Evolutionary conservation across 2,797 vertebrate genomes (phyloP), one percentile per base, ranked within the genome.

Genomic region (Urocyon cinereoargenteus): DNA sequence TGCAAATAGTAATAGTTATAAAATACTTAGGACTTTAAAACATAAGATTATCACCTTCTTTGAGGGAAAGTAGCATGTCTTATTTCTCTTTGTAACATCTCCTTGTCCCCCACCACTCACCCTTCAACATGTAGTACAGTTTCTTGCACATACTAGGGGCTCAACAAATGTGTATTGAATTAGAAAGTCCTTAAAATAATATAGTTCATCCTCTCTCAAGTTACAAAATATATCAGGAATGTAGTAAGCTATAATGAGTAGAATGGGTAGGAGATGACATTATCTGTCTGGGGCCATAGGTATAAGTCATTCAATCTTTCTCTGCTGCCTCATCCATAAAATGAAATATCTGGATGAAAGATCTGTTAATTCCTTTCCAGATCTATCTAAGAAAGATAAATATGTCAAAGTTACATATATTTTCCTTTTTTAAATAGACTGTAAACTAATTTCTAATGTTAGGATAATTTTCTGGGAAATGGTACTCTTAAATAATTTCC

Each of bases 221-320:
- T 82, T 78, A 91, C 8, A 90, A 97, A 94, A 83, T 21, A 92
- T 11, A 73, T 1, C 34, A 79, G 82, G 83, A 94, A 94, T 70
- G 28, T 6, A 91, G 28, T 66, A 26, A 61, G 70, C 59, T 53
- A 53, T 0, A 2, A 8, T 61, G 15, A 59, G 15, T 79, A 77
- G 24, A 87, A 36, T 26, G 19, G 28, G 21, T 15, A 95, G 68
- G 70, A 91, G 81, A 26, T 70, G 3, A 77, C 59, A 15, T 77
- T 40, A 70, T 61, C 34, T 85, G 7, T 40, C 72, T 86, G 45
- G 57, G 16, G 31, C 57, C 31, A 49, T 19, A 22, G 15, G 28
- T 51, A 87, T 51, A 87, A 88, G 51, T 77, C 57, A 45, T n/a
- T 49, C 10, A 36, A 34, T 55, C 40, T 86, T 81, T 87, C 92